These are phyloP conservation scores for Ceuthmochares aereus DNA, from an alignment of 2,113 vertebrate species.

Conservation along the genomic window DNA sequence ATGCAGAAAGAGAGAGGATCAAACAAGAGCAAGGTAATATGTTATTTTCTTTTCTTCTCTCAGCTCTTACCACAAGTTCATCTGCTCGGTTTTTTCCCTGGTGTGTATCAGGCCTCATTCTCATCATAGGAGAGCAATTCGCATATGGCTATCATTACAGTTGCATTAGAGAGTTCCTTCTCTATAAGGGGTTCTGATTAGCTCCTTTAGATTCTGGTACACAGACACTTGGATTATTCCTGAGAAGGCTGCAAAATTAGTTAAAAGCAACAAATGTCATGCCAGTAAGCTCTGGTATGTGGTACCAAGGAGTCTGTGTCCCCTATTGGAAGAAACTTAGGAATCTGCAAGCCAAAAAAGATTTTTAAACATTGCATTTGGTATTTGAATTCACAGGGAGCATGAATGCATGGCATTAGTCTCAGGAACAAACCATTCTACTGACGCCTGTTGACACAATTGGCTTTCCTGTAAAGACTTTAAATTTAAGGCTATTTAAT, in stretches of 20 bases:
- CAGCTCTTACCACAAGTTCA: neutral
- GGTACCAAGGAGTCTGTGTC: neutral
- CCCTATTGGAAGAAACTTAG: neutral
- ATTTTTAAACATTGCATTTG: neutral
- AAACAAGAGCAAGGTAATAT: slow-evolving; percentile 92
- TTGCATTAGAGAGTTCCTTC: neutral
- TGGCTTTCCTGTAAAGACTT: neutral
- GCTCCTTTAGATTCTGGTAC: neutral
- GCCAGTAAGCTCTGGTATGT: neutral
- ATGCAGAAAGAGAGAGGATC: slow-evolving; percentile 93
- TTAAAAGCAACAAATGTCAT: neutral
- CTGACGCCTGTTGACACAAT: neutral
- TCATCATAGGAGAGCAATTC: neutral
- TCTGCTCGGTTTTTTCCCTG: neutral
- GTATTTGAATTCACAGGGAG: neutral
- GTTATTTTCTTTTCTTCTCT: neutral
- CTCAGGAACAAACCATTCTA: neutral
- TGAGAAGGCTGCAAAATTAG: neutral
- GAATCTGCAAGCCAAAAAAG: neutral
- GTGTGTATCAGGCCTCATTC: neutral
- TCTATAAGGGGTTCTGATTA: neutral
- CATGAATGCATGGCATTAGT: neutral
- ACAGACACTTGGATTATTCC: neutral
- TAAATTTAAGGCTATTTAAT: neutral
- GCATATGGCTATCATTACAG: neutral